Percentiles rank a stretch among this genome's conserved stretches.
These are phyloP conservation scores for Planococcus citri DNA, from an alignment of 1,140 invertebrate species.

Conservation along the genomic window DNA sequence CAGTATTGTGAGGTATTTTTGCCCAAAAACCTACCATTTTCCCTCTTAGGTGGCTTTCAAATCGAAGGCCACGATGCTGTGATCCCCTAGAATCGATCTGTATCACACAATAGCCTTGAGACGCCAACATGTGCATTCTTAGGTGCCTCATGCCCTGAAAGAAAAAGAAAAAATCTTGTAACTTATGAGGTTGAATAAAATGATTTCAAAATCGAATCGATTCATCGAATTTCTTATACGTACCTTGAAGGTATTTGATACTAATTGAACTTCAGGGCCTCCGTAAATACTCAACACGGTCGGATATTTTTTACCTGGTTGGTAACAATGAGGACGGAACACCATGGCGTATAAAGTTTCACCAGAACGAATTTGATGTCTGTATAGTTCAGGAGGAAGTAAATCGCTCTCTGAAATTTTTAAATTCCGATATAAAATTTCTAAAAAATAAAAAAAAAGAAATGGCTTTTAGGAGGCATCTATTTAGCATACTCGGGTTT, in stretches of 20 bases:
- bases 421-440: neutral
- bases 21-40: constrained; percentile 49
- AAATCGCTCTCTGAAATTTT: constrained; percentile 28
- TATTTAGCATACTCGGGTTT: too few species aligned
- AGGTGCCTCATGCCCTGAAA: constrained; percentile 72
- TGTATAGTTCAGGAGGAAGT: constrained; percentile 59
- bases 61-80: constrained; percentile 75
- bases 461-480: too few species aligned
- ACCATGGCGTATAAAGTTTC: constrained; percentile 80
- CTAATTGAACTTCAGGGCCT: constrained; percentile 93
- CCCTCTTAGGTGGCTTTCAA: constrained; percentile 78
- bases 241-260: constrained; percentile 90
- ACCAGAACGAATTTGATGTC: constrained; percentile 54
- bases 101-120: constrained; percentile 93
- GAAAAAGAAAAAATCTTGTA: constrained; percentile 15
- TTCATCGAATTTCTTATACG: too few species aligned
- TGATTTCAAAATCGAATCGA: neutral
- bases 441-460: too few species aligned
- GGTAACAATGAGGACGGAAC: constrained; percentile 72
- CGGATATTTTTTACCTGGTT: constrained; percentile 69
- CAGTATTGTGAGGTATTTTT: too few species aligned
- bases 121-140: constrained; percentile 85
- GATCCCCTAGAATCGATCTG: constrained; percentile 91
- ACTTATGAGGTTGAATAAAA: neutral
- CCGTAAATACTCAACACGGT: constrained; percentile 95